These are phyloP conservation scores for Eupelmus urozonus DNA, from an alignment of 2,888 invertebrate species.

Conservation along the genomic window DNA sequence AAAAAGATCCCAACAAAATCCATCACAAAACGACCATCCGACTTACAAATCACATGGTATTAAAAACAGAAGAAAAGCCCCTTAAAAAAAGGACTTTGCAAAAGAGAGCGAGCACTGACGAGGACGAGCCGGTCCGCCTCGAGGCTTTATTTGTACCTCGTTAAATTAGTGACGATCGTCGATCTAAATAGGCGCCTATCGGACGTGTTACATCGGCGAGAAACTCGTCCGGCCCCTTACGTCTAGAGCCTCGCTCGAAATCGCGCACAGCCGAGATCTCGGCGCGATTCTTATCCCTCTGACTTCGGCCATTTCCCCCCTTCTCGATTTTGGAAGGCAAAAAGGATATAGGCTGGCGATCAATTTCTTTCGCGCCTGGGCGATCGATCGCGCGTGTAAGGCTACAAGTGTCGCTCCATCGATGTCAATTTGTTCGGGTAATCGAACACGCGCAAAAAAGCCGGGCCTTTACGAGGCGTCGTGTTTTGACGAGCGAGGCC, in stretches of 20 bases:
- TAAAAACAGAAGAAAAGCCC: not conserved
- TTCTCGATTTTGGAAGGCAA: too few relatives aligned
- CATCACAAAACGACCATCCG: not conserved
- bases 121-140: slow-evolving; percentile 7
- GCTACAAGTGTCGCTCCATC: slow-evolving; percentile 14
- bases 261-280: slow-evolving; percentile 5
- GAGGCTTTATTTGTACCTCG: slow-evolving; percentile 72
- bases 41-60: not conserved
- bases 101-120: too few relatives aligned
- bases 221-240: slow-evolving; percentile 45
- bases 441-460: slow-evolving; percentile 15
- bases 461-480: not conserved
- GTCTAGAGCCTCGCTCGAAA: slow-evolving; percentile 4
- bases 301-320: too few relatives aligned
- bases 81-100: too few relatives aligned
- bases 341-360: slow-evolving; percentile 4
- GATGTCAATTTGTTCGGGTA: slow-evolving; percentile 50
- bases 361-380: slow-evolving; percentile 46
- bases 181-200: slow-evolving; percentile 63
- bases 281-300: slow-evolving; percentile 53
- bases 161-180: slow-evolving; percentile 74
- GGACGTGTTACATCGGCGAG: slow-evolving; percentile 44
- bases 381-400: slow-evolving; percentile 36
- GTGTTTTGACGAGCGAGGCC: slow-evolving; percentile 13
- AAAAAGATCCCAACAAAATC: not conserved